These are phyloP conservation scores for Varroa destructor DNA, from an alignment of 1,140 invertebrate genomes.

Conservation along the genomic window DNA sequence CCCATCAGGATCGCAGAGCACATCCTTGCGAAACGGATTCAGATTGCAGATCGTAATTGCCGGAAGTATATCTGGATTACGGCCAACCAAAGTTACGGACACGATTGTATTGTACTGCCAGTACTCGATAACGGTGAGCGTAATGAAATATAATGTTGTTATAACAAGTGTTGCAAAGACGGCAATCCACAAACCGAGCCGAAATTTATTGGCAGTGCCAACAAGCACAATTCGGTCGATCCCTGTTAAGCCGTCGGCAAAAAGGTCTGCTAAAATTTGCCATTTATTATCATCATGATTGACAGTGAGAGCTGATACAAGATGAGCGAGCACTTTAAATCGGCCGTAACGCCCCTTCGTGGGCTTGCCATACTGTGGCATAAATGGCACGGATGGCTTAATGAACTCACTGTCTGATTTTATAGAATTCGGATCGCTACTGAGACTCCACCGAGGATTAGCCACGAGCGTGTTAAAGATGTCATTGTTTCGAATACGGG, in stretches of 20 bases:
- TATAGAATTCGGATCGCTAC: too few species aligned
- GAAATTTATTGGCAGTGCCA: neutral
- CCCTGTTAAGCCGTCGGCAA: conserved; percentile 11
- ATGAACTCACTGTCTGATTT: too few species aligned
- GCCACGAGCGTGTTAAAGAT: too few species aligned
- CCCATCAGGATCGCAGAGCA: conserved; percentile 2
- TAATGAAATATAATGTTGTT: neutral
- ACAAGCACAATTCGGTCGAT: conserved; percentile 11
- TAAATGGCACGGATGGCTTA: too few species aligned
- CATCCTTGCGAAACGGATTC: neutral
- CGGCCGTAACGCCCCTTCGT: neutral
- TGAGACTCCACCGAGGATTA: too few species aligned
- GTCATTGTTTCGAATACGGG: too few species aligned
- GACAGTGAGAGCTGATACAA: neutral
- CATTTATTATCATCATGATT: conserved; percentile 4
- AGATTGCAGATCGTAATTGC: conserved; percentile 14
- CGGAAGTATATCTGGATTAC: neutral
- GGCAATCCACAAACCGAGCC: neutral
- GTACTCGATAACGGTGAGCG: neutral
- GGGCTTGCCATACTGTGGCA: neutral
- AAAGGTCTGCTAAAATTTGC: neutral
- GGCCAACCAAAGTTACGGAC: neutral
- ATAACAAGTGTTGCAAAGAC: neutral
- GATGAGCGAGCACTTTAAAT: conserved; percentile 19
- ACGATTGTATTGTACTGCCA: conserved; percentile 2